Evolutionary conservation across 2,888 invertebrate genomes (phyloP).

Genomic region (Beris chalybata): DNA sequence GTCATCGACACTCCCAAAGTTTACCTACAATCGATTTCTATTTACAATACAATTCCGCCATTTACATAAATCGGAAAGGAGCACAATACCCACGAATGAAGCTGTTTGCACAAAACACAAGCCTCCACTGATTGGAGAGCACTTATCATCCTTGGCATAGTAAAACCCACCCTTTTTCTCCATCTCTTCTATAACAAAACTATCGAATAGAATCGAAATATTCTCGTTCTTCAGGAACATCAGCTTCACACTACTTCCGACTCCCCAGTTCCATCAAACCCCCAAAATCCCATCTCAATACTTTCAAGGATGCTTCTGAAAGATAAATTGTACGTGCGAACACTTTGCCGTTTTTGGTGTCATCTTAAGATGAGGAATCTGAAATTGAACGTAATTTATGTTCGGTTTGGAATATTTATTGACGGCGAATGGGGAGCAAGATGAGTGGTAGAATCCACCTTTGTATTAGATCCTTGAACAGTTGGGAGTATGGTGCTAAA

Average conservation of each 20-base stretch:
- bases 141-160: conserved; percentile 12
- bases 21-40: conserved; percentile 21
- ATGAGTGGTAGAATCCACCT: too few species aligned
- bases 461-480: too few species aligned
- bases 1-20: too few species aligned
- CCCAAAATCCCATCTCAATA: neutral
- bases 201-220: neutral
- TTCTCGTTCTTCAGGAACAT: neutral
- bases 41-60: conserved; percentile 30
- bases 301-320: conserved; percentile 32
- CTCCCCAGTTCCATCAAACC: neutral
- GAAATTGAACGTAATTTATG: conserved; percentile 38
- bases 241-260: neutral
- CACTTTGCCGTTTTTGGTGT: conserved; percentile 33
- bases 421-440: conserved; percentile 1
- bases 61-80: conserved; percentile 30
- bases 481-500: too few species aligned
- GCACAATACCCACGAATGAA: conserved; percentile 18
- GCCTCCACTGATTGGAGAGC: conserved; percentile 22
- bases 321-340: conserved; percentile 37
- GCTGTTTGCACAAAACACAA: conserved; percentile 11
- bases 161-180: neutral
- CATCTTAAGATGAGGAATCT: conserved; percentile 35
- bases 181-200: conserved; percentile 17
- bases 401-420: conserved; percentile 35